phyloP scores from a whole-genome alignment of 2,113 vertebrate species.

The Xiphias gladius region DNA sequence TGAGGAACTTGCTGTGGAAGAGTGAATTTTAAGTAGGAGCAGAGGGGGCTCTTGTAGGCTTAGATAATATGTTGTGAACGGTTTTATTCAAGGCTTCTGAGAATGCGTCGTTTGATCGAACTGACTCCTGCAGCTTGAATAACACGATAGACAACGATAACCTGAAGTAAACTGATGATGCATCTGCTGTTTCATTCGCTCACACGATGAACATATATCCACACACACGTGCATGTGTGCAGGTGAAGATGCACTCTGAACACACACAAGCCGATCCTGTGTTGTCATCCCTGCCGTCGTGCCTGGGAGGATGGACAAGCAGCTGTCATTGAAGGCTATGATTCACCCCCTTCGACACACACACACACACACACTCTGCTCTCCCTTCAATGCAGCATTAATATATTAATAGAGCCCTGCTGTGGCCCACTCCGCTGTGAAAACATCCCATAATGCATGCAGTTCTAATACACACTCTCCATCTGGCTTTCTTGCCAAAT shows the following conservation, averaged over 20 bases:
- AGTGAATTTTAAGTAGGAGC: constrained; percentile 64
- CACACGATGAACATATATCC: neutral
- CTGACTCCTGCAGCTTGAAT: constrained; percentile 4
- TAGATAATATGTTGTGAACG: constrained; percentile 23
- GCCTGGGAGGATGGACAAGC: constrained; percentile 41
- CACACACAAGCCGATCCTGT: neutral
- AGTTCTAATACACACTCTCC: constrained; percentile 47
- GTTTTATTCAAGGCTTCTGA: constrained; percentile 23
- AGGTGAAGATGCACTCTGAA: neutral
- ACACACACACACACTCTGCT: neutral
- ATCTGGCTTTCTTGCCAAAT: constrained; percentile 44
- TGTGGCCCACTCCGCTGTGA: constrained; percentile 53
- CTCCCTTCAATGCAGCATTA: constrained; percentile 57
- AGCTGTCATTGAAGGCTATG: constrained; percentile 43
- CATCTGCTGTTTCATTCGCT: neutral
- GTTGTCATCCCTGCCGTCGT: neutral
- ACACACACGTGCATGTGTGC: neutral
- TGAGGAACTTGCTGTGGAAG: constrained; percentile 39
- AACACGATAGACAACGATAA: neutral
- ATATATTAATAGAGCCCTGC: constrained; percentile 60
- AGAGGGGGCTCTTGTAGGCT: constrained; percentile 8
- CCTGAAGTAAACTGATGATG: neutral
- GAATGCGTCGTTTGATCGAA: neutral
- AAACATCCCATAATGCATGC: constrained; percentile 67
- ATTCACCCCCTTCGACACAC: constrained; percentile 39